Base-by-base conservation (phyloP, 1,140 invertebrate species). In the Cherax destructor region DNA sequence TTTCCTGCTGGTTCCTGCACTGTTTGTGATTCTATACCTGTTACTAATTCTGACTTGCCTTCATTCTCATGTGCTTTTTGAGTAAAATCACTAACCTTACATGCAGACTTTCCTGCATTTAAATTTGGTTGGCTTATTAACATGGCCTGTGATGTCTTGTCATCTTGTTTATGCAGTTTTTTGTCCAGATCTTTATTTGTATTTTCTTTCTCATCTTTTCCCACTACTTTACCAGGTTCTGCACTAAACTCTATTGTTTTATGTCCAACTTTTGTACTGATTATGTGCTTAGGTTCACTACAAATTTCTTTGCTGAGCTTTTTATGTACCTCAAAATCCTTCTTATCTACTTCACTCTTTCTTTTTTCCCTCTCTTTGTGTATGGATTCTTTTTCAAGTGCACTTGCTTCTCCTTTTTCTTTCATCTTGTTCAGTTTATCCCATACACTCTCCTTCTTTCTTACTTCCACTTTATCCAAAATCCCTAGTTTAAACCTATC, bases 341-440 rank as follows among this genome's bases (percentile, higher is more conserved):
- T 59, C 50, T 52, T 81, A 7, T 56, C 79, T 56, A 59, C 7
- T 81, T 81, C 79, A 7, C 69, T n/a, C 9, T 30, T 74, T 74
- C 69, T 74, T 74, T 30, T 74, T 5, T 24, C n/a, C 24, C 30
- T 74, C 7, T 30, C 69, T 30, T 74, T 74, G 69, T 10, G 7
- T 24, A n/a, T 30, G n/a, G n/a, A 30, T 74, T 74, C 56, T 83
- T 47, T 61, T 4, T 79, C 74, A 5, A 30, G 21, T 6, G 18
- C 18, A 56, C 79, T 85, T 69, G 47, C 83, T 72, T 84, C 88
- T 24, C 72, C 88, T 21, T 91, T 91, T 69, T 91, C 83, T 52
- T 85, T 91, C 89, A 86, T 80, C 72, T 91, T 91, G 69, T 91
- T 91, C 13, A 91, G 77, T 52, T 91, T 91, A 65, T 91, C 89